phyloP scores from a whole-genome alignment of 2,888 invertebrate genomes.

The Eucera pruinosa region DNA sequence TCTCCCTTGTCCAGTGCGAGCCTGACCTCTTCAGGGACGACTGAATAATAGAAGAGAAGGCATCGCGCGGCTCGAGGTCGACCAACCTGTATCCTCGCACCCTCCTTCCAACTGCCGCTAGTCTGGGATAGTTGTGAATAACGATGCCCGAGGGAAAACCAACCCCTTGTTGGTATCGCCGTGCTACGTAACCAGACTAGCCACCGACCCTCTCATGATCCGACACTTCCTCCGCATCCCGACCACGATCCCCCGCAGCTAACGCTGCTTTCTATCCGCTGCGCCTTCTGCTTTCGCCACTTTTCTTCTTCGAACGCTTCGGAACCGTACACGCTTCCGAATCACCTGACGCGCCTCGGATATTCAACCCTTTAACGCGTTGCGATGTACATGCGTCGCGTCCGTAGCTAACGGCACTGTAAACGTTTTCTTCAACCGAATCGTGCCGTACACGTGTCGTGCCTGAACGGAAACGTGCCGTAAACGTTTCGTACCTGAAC shows the following conservation, averaged over 20 bases:
- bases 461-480: too few relatives aligned
- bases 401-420: background rate
- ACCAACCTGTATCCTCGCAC: slow-evolving; percentile 62
- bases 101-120: slow-evolving; percentile 54
- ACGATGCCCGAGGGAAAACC: slow-evolving; percentile 75
- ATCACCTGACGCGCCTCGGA: slow-evolving; percentile 27
- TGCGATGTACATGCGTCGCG: background rate
- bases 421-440: too few relatives aligned
- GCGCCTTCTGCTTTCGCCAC: background rate
- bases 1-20: slow-evolving; percentile 25
- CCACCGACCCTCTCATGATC: slow-evolving; percentile 55
- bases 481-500: too few relatives aligned
- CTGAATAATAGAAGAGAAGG: slow-evolving; percentile 72
- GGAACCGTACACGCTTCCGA: slow-evolving; percentile 26
- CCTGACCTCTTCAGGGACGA: slow-evolving; percentile 61
- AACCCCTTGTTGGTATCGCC: slow-evolving; percentile 63
- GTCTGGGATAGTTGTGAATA: slow-evolving; percentile 76
- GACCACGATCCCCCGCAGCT: background rate
- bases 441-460: too few relatives aligned
- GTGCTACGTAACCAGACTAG: slow-evolving; percentile 49
- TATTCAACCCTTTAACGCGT: background rate
- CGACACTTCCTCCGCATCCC: slow-evolving; percentile 30
- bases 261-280: slow-evolving; percentile 47
- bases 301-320: slow-evolving; percentile 12
- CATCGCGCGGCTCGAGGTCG: slow-evolving; percentile 61